Base-by-base conservation (phyloP, 1,140 invertebrate species). In the Caenorhabditis elegans region DNA sequence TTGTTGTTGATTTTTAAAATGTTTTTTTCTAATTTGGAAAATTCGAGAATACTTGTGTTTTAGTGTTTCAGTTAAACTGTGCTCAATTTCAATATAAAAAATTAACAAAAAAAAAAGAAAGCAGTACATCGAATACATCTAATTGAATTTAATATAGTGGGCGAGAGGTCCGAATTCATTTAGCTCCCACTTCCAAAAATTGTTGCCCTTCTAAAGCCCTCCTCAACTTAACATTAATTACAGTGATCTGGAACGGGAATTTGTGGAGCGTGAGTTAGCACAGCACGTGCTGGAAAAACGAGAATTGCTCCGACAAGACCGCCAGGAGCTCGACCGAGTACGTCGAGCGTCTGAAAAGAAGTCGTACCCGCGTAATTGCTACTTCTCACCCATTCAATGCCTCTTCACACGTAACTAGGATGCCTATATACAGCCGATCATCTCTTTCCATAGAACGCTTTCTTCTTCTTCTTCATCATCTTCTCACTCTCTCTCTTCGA, bases 301-400 rank as follows among this genome's bases (percentile, higher is more conserved):
- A 78, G 79, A 47, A 39, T 19, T 70, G 8, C 39, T 34, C 22
- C 60, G 34, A 3, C 60, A 70, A 11, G 60, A 70, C 19, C 60
- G 60, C 17, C 15, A 39, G 8, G 60, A 70, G 19, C 60, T 78
- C 6, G 77, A 78, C n/a, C 43, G 83, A 31, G 70, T 80, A 26
- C 83, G 83, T 24, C 79, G 83, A 31, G 65, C 80, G 5, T 84
- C 83, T 2, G 83, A 85, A 31, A 85, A 85, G 83, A 85, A 85
- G 77, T 85, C 83, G 6, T 85, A 85, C 34, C 83, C 83, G 17
- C 43, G 83, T 10, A 85, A 83, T 51, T 85, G 83, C 47, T 85
- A 85, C 83, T 85, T 85, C 77, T 85, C 83, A 19, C 83, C 83
- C 3, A 85, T 85, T 49, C 83, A 85, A 53, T 85, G 83, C 84